Base-by-base conservation (phyloP, 1,140 invertebrate genomes). In the Trichogramma pretiosum region DNA sequence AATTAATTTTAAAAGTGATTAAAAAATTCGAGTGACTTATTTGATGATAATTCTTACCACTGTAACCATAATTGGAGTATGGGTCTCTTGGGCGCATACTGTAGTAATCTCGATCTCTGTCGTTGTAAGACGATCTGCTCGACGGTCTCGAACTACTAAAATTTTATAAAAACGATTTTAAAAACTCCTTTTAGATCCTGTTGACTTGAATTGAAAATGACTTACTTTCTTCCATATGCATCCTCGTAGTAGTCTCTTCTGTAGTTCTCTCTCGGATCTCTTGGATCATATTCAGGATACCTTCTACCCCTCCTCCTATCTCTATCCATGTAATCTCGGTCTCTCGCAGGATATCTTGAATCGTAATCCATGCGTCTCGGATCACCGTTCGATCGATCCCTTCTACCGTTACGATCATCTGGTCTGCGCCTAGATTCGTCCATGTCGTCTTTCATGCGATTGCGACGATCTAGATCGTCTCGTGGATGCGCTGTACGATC, bases 51-150 rank as follows among this genome's bases (percentile, higher is more conserved):
- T 53, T 57, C 24, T 5, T 57, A 63, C 65, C 62, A 53, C 65
- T 67, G 32, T 68, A 70, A 40, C 48, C 54, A 37, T 74, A 74
- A 53, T 30, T 32, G 53, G 44, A 32, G 47, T 72, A 76, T 35
- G 62, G 59, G 57, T 75, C 72, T 41, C 66, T 63, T 10, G 46
- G 35, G 50, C 68, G 57, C 50, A 54, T 49, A 18, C 64, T 67
- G 11, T 28, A 51, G 53, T 64, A 77, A 64, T 63, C 73, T 54
- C 75, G 60, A 24, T 72, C 72, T 45, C 67, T 64, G 46, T 76
- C 76, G 1, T 74, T 72, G 47, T 77, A 67, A 56, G 74, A 68
- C 59, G 73, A 73, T 59, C 75, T 67, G 53, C 75, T 76, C 3
- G 76, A 75, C 23, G 75, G 72, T 41, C 74, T 65, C 17, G 69